Conservation (phyloP, 2,797 vertebrate species). For the Epinephelus awoara region DNA sequence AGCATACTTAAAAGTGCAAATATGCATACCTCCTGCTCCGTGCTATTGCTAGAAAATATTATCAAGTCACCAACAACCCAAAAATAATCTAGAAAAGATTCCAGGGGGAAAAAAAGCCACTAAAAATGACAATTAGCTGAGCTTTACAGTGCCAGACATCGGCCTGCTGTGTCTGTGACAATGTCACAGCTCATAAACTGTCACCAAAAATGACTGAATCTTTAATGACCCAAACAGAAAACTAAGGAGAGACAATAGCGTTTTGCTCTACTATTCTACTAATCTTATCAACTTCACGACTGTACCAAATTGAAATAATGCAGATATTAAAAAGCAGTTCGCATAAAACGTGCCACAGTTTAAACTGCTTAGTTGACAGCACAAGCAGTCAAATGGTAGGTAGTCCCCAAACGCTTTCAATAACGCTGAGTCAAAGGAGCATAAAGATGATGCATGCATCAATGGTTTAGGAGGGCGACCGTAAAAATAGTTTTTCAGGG, state of each 20-base stretch:
- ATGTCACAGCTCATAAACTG: not conserved
- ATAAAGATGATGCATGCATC: not conserved
- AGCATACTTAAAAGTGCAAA: conserved; percentile 36
- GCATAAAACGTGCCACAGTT: not conserved
- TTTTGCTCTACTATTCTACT: not conserved
- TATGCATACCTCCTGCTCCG: conserved; percentile 12
- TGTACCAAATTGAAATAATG: not conserved
- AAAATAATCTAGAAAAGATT: not conserved
- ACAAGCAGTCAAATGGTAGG: not conserved
- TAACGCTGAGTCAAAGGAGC: not conserved
- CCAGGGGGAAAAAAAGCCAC: not conserved
- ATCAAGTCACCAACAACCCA: not conserved
- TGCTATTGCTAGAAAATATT: not conserved
- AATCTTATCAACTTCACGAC: not conserved
- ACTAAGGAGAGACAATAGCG: not conserved
- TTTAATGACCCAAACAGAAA: not conserved
- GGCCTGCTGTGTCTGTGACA: not conserved
- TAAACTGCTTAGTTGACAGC: conserved; percentile 2
- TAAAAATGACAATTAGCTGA: not conserved
- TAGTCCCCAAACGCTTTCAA: not conserved
- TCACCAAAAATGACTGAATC: not conserved
- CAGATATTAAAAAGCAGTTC: conserved; percentile 2
- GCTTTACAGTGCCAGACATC: not conserved
- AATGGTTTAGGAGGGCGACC: not conserved
- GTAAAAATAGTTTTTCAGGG: not conserved